A percentile compares a stretch with the other conserved stretches of the same genome.
phyloP scores from a whole-genome alignment of 2,797 vertebrate species.

The Etheostoma nigrum region DNA sequence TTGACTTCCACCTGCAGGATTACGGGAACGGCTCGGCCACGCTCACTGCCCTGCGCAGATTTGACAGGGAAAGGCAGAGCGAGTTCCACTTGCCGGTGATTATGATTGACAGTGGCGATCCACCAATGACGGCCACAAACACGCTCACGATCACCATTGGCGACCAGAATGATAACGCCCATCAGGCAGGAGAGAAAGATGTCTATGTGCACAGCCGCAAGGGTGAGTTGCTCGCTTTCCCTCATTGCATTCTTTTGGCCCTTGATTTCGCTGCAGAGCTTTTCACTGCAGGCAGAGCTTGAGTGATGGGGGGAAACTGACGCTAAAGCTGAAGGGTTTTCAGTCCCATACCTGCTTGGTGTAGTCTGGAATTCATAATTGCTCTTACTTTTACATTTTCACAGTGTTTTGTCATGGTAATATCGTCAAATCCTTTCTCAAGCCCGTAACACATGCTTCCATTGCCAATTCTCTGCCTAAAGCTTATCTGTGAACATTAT shows the following conservation, averaged over 20 bases:
- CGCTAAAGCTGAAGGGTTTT: conserved; percentile 56
- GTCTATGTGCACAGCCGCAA: conserved; percentile 84
- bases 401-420: conserved; percentile 69
- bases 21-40: conserved; percentile 90
- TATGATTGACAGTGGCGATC: conserved; percentile 87
- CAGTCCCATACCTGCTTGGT: conserved; percentile 46
- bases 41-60: conserved; percentile 87
- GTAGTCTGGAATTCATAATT: conserved; percentile 71
- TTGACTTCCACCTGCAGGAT: conserved; percentile 91
- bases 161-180: conserved; percentile 91
- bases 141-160: conserved; percentile 88
- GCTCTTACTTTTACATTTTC: conserved; percentile 50
- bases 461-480: conserved; percentile 37
- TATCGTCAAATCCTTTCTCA: conserved; percentile 56
- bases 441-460: conserved; percentile 46
- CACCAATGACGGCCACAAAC: conserved; percentile 86
- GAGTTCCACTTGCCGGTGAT: conserved; percentile 87
- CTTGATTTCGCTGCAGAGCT: conserved; percentile 34
- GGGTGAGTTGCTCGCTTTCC: conserved; percentile 77
- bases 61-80: conserved; percentile 89
- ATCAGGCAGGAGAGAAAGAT: conserved; percentile 88
- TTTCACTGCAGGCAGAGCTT: conserved; percentile 46
- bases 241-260: conserved; percentile 41
- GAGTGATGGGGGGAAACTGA: conserved; percentile 51
- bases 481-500: conserved; percentile 59